phyloP scores from a whole-genome alignment of 2,888 invertebrate species.

The Steinernema carpocapsae region DNA sequence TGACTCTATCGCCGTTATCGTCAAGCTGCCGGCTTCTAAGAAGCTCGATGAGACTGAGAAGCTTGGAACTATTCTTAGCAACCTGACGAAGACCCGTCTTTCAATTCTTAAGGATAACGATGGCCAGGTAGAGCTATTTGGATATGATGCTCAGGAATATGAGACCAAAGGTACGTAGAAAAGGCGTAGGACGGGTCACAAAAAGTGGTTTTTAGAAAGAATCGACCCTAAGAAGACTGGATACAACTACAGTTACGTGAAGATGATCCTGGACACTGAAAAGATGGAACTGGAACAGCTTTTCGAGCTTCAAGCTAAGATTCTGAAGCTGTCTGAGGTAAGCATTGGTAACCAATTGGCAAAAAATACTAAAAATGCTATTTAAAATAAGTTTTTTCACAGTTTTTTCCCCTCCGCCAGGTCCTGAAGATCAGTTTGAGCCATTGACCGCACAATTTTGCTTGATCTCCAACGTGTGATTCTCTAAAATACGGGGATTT shows the following conservation, averaged over 20 bases:
- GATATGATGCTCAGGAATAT: not conserved
- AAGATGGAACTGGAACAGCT: not conserved
- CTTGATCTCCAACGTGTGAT: not conserved
- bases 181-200: too few species aligned
- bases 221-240: not conserved
- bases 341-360: too few species aligned
- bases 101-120: not conserved
- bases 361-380: too few species aligned
- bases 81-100: not conserved
- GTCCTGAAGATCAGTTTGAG: too few species aligned
- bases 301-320: not conserved
- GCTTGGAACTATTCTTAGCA: not conserved
- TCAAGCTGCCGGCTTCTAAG: not conserved
- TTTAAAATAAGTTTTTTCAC: too few species aligned
- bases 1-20: not conserved
- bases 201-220: not conserved
- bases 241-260: not conserved
- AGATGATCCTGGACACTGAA: not conserved
- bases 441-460: not conserved
- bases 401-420: not conserved
- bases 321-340: not conserved
- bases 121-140: not conserved
- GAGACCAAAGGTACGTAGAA: not conserved
- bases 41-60: not conserved
- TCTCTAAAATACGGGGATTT: too few species aligned